Conservation (phyloP, 2,113 vertebrate genomes). For the Bujurquina vittata region DNA sequence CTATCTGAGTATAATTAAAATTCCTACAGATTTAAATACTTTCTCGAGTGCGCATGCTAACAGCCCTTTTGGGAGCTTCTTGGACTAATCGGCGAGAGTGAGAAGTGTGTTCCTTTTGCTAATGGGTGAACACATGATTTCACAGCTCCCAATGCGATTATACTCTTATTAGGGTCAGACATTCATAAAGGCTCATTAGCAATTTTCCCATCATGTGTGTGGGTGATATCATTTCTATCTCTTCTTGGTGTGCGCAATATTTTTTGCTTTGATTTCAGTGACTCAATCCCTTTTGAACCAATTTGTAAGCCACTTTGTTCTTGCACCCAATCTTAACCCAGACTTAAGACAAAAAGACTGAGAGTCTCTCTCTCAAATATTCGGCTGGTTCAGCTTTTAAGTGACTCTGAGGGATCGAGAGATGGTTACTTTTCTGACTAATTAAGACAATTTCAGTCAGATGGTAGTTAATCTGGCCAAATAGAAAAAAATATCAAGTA, state of each 20-base stretch:
- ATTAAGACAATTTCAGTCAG: neutral
- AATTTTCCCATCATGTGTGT: constrained; percentile 32
- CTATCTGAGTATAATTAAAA: constrained; percentile 67
- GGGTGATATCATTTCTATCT: constrained; percentile 57
- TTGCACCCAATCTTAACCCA: constrained; percentile 23
- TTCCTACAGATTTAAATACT: constrained; percentile 62
- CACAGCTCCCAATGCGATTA: constrained; percentile 70
- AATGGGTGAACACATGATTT: constrained; percentile 68
- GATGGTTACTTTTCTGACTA: neutral
- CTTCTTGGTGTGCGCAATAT: constrained; percentile 25
- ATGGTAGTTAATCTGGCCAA: neutral
- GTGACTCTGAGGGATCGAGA: constrained; percentile 9
- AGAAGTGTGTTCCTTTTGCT: constrained; percentile 54
- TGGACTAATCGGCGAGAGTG: constrained; percentile 54
- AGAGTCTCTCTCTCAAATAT: neutral
- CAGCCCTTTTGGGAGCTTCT: constrained; percentile 62
- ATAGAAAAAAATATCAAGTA: neutral
- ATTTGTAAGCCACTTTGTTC: constrained; percentile 29
- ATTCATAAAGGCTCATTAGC: constrained; percentile 68
- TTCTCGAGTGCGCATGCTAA: constrained; percentile 41
- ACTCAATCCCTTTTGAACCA: constrained; percentile 42
- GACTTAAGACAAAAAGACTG: constrained; percentile 27
- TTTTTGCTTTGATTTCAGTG: constrained; percentile 44
- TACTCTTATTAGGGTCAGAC: constrained; percentile 71
- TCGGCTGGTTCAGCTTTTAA: constrained; percentile 3